Evolutionary conservation across 2,888 invertebrate genomes (phyloP), one percentile per base, ranked within the genome.

Genomic region (Caenorhabditis sp.): DNA sequence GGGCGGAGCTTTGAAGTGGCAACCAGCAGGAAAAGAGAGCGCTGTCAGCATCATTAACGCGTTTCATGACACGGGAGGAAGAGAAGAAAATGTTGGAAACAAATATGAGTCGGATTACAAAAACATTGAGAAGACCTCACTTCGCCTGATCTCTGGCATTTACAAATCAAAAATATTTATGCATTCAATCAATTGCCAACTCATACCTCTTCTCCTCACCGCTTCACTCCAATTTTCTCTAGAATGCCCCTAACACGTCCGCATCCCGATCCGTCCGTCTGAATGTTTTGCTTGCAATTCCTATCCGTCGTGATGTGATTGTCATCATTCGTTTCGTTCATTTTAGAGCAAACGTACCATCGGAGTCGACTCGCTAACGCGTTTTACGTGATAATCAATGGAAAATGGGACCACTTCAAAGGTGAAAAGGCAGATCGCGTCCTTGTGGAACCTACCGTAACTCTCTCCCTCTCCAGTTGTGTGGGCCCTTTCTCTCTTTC

Each of bases 271-370:
- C 35, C 35, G 4, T 35, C 35, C 4, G 6, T 9, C 13, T 35
- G 35, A 9, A 35, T 13, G 35, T 13, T 35, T 9, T 22, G 24
- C 6, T 22, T 24, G 20, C 15, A 11, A 13, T 27, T 20, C 24
- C 35, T 20, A 6, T 35, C 6, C 35, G 35, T 55, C 6, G 43
- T 59, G 68, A 52, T 24, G 56, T 59, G 50, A 17, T 39, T 41
- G 43, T 17, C 22, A 39, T 46, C 35, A 37, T 56, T 41, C 43
- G 53, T 61, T 62, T 27, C 22, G 50, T 70, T 61, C 53, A 39
- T 63, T 71, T 32, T 66, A 73, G 73, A 66, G 37, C 59, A 59
- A 45, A 65, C 73, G 7, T 73, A 73, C 59, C 73, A 73, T 32
- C 73, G 73, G 53, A 65, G 30, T 37, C 20, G 53, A n/a, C 8